Percentiles rank a stretch among this genome's conserved stretches.
phyloP scores from a whole-genome alignment of 2,797 vertebrate species.

The Tinamus major region DNA sequence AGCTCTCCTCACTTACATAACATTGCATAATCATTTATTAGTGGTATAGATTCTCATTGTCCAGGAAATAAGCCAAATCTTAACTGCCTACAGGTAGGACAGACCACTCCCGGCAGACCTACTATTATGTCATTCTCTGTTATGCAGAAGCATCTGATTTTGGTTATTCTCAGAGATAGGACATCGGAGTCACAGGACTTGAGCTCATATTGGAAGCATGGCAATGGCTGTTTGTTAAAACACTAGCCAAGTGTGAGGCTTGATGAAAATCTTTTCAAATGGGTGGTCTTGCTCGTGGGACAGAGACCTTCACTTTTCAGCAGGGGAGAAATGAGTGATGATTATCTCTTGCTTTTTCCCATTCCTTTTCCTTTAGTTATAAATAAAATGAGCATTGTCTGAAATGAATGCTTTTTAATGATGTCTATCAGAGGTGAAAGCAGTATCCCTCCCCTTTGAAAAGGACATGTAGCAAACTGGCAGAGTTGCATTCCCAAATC shows the following conservation, averaged over 20 bases:
- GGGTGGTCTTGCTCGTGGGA: constrained; percentile 59
- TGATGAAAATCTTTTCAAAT: constrained; percentile 30
- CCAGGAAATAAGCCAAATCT: constrained; percentile 57
- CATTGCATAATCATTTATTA: constrained; percentile 1
- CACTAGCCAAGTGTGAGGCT: constrained; percentile 4
- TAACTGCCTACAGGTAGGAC: constrained; percentile 54
- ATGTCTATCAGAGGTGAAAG: constrained; percentile 56
- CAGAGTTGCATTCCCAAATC: constrained; percentile 59
- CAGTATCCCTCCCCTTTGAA: constrained; percentile 47
- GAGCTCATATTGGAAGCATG: not conserved
- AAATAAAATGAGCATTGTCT: constrained; percentile 55
- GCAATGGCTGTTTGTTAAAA: not conserved
- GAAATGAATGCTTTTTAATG: constrained; percentile 70
- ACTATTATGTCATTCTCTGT: constrained; percentile 27
- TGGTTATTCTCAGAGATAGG: not conserved
- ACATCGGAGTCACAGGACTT: not conserved
- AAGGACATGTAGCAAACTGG: constrained; percentile 54
- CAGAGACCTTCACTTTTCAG: constrained; percentile 41
- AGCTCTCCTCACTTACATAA: not conserved
- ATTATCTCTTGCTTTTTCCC: constrained; percentile 64
- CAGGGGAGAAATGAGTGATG: constrained; percentile 57
- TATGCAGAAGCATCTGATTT: constrained; percentile 45
- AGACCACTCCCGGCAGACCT: constrained; percentile 5
- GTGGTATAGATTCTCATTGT: constrained; percentile 36
- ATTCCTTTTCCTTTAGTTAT: constrained; percentile 32